Conservation (phyloP, 2,888 invertebrate species). For the Ophioninae sp. region DNA sequence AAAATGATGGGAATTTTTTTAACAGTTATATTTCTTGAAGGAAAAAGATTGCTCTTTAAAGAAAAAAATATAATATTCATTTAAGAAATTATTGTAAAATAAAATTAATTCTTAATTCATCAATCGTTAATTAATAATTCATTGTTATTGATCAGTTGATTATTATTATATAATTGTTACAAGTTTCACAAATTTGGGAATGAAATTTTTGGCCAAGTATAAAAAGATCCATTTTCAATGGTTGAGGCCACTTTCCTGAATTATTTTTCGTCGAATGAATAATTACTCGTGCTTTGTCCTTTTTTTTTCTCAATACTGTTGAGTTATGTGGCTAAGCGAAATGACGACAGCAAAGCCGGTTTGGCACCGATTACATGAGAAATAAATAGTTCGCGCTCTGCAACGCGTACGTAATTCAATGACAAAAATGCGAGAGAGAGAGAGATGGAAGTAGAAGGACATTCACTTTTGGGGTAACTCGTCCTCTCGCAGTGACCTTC, state of each 20-base stretch:
- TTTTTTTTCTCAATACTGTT: not conserved
- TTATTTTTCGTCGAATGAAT: not conserved
- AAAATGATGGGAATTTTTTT: too few relatives aligned
- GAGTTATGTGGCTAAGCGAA: conserved; percentile 3
- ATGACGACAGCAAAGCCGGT: conserved; percentile 1
- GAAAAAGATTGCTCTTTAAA: too few relatives aligned
- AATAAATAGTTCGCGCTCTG: conserved; percentile 14
- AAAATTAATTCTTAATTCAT: too few relatives aligned
- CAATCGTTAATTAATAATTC: too few relatives aligned
- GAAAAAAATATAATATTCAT: too few relatives aligned
- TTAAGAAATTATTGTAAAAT: too few relatives aligned
- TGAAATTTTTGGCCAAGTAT: not conserved
- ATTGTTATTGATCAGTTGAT: too few relatives aligned
- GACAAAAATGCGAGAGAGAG: conserved; percentile 9
- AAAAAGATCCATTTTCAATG: not conserved
- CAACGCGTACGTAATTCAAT: conserved; percentile 14
- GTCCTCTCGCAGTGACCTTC: conserved; percentile 19
- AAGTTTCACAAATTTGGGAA: too few relatives aligned
- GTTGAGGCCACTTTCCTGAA: not conserved
- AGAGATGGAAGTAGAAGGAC: conserved; percentile 20
- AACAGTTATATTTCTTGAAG: too few relatives aligned
- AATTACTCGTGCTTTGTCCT: not conserved
- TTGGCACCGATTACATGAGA: conserved; percentile 44
- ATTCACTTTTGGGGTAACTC: conserved; percentile 18
- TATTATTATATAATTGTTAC: too few relatives aligned